Evolutionary conservation across 1,140 invertebrate genomes (phyloP).

Genomic region (Cotesia typhae): DNA sequence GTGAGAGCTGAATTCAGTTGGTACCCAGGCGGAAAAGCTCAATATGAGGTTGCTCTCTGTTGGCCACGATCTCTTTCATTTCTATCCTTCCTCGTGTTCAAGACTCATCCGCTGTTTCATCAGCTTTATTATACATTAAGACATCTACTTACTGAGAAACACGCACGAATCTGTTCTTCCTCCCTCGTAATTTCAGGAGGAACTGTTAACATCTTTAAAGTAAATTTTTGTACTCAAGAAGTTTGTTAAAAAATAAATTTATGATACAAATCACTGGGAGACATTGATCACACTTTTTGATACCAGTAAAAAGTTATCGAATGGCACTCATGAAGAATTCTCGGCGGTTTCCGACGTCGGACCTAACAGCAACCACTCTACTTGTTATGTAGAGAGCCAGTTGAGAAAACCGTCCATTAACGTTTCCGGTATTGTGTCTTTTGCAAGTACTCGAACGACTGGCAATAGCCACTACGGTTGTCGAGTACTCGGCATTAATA

Average conservation of each 20-base stretch:
- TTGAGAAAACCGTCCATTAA: conserved; percentile 20
- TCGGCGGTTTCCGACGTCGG: conserved; percentile 12
- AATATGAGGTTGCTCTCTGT: neutral
- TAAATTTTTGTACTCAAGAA: too few species aligned
- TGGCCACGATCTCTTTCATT: neutral
- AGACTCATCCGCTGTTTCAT: neutral
- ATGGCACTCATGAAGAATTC: neutral
- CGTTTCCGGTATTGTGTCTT: conserved; percentile 24
- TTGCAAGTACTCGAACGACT: conserved; percentile 16
- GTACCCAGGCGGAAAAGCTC: conserved; percentile 30
- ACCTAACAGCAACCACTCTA: conserved; percentile 23
- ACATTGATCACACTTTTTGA: neutral
- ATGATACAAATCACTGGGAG: neutral
- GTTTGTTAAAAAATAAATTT: too few species aligned
- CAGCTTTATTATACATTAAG: neutral
- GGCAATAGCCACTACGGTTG: conserved; percentile 6
- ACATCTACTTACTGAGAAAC: too few species aligned
- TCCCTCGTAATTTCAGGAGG: too few species aligned
- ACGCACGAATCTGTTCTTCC: too few species aligned
- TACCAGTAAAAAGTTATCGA: neutral
- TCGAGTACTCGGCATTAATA: conserved; percentile 47
- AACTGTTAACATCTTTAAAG: too few species aligned
- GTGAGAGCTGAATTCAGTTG: conserved; percentile 26
- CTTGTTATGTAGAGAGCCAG: neutral
- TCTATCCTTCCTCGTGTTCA: neutral